Percentiles rank a stretch among this genome's conserved stretches.
phyloP scores from a whole-genome alignment of 2,888 invertebrate genomes.

The Prenolepis imparis region DNA sequence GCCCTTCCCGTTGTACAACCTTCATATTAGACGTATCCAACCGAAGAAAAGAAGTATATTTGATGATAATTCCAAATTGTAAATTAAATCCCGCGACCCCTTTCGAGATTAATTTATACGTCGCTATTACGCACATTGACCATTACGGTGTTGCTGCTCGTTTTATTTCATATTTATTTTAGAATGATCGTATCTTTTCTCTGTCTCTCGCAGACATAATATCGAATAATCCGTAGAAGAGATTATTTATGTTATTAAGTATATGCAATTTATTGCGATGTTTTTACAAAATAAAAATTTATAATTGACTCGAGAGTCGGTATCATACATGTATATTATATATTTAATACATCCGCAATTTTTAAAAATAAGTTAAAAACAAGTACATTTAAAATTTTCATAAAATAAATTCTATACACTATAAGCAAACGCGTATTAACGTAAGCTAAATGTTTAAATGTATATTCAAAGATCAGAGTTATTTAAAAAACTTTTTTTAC shows the following conservation, averaged over 20 bases:
- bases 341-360: background rate
- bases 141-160: background rate
- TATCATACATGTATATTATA: background rate
- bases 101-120: conserved; percentile 77
- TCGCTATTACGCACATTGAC: conserved; percentile 64
- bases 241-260: background rate
- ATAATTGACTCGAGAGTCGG: background rate
- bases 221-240: background rate
- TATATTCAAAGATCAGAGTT: background rate
- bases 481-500: background rate
- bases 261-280: conserved; percentile 1
- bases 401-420: background rate
- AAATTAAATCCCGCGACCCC: conserved; percentile 79
- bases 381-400: background rate
- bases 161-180: conserved; percentile 56
- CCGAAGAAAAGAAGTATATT: conserved; percentile 63
- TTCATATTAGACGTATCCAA: conserved; percentile 53
- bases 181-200: conserved; percentile 47
- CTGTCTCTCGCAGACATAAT: background rate
- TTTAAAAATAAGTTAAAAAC: background rate
- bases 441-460: background rate
- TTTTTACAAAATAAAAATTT: background rate
- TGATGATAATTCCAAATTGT: conserved; percentile 78
- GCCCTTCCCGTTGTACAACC: conserved; percentile 25
- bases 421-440: background rate